Evolutionary conservation across 1,140 invertebrate species (phyloP).

Genomic region (Argopecten irradians): DNA sequence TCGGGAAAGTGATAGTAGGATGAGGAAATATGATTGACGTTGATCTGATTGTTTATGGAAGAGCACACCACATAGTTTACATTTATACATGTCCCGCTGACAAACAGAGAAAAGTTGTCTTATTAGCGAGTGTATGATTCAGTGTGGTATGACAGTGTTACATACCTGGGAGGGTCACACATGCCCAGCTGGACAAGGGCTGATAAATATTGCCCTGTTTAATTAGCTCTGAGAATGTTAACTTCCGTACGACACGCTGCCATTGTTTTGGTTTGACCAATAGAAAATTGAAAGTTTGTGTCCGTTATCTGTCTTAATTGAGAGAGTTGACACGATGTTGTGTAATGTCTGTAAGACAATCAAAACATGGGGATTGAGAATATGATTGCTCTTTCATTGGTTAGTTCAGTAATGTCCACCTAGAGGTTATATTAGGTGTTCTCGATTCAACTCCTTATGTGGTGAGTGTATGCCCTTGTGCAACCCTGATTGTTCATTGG

Average conservation of each 20-base stretch:
- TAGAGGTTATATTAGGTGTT: too few species aligned
- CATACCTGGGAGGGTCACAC: background rate
- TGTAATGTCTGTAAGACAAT: background rate
- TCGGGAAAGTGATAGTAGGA: slow-evolving; percentile 41
- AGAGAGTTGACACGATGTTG: background rate
- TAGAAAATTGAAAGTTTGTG: background rate
- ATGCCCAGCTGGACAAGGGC: background rate
- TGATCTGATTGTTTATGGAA: slow-evolving; percentile 44
- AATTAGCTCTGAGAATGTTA: background rate
- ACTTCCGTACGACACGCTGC: background rate
- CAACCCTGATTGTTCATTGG: too few species aligned
- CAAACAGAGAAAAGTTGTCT: background rate
- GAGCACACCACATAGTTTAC: slow-evolving; percentile 24
- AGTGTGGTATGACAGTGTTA: background rate
- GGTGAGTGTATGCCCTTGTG: too few species aligned
- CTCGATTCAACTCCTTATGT: too few species aligned
- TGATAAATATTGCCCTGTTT: slow-evolving; percentile 4
- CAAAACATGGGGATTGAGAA: background rate
- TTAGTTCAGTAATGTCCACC: too few species aligned
- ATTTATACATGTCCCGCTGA: background rate
- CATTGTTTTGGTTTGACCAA: slow-evolving; percentile 15
- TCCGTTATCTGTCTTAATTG: background rate
- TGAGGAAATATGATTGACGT: background rate
- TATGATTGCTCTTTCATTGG: background rate
- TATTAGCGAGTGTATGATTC: background rate